Evolutionary conservation across 2,888 invertebrate species (phyloP), one percentile per base, ranked within the genome.

Genomic region (Cheilosia variabilis): DNA sequence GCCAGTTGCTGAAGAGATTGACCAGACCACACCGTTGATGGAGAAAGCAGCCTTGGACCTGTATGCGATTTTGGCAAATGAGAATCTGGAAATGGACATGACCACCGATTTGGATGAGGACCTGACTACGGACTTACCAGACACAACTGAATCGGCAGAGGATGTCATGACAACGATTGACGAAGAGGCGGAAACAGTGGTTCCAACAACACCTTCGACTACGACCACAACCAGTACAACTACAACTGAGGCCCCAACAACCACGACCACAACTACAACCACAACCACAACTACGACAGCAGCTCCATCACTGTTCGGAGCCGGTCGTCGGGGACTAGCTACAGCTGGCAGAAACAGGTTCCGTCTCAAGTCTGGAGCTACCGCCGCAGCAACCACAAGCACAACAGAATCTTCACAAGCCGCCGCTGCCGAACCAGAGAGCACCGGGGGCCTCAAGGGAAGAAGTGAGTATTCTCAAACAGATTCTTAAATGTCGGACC

Each of bases 31-130:
- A 4, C 95, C 95, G 34, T 95, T 95, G 41, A 96, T 96, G 95
- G 96, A 96, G 90, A 96, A 97, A 92, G 96, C 96, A 0, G 97
- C 97, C 13, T 93, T 96, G 15, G 97, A 97, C 89, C 93, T 97
- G 58, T 97, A 97, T 89, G 97, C 97, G 0, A 96, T 96, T 89
- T 93, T 96, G 63, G 95, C 95, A 13, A 94, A 94, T 22, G 94
- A 94, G 88, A 95, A 94, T 88, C 91, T 94, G 27, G 95, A 95
- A 87, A 95, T 91, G 88, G 92, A 92, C 37, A 92, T 87, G 37
- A 92, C 88, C 63, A 92, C 92, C 0, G 93, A 93, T 66, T 90
- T 69, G 0, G 90, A 90, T 27, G 88, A 89, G 4, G 90, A 89
- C 7, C 87, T 88, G 0, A 92, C 92, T 0, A 92, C 92, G 0